Conservation (phyloP, 2,113 vertebrate species). For the Phaetusa simplex region DNA sequence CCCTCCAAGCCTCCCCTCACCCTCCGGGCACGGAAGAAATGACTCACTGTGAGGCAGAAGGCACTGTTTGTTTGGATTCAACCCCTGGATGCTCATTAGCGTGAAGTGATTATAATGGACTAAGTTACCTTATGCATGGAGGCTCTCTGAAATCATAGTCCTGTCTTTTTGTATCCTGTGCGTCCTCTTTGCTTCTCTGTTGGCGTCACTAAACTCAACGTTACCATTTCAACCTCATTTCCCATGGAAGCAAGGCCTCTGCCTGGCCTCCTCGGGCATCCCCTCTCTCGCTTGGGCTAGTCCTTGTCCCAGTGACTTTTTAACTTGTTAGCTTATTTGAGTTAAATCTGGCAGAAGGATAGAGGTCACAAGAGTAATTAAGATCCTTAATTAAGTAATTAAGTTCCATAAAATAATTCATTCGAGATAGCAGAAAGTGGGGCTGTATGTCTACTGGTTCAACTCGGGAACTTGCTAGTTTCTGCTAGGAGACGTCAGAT, state of each 20-base stretch:
- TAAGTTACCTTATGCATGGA: neutral
- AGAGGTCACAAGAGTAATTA: slow-evolving; percentile 51
- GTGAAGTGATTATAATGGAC: neutral
- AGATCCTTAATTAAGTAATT: slow-evolving; percentile 28
- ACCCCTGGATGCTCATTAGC: neutral
- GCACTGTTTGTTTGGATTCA: neutral
- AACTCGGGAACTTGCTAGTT: neutral
- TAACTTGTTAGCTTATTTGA: neutral
- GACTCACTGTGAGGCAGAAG: neutral
- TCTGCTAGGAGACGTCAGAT: neutral
- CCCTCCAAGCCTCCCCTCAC: neutral
- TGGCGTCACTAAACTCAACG: accelerated
- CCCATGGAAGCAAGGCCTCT: neutral
- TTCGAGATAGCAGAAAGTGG: neutral
- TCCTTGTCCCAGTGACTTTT: neutral
- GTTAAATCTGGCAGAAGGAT: neutral
- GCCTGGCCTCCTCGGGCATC: neutral
- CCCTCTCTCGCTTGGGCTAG: neutral
- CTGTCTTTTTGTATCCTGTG: neutral
- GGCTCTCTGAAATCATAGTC: neutral
- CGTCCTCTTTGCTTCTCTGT: neutral
- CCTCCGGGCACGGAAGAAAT: slow-evolving; percentile 10
- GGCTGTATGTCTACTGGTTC: neutral
- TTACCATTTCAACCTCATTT: neutral
- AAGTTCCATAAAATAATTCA: slow-evolving; percentile 5